phyloP scores from a whole-genome alignment of 1,140 invertebrate genomes.

The Aphelenchoides fujianensis region DNA sequence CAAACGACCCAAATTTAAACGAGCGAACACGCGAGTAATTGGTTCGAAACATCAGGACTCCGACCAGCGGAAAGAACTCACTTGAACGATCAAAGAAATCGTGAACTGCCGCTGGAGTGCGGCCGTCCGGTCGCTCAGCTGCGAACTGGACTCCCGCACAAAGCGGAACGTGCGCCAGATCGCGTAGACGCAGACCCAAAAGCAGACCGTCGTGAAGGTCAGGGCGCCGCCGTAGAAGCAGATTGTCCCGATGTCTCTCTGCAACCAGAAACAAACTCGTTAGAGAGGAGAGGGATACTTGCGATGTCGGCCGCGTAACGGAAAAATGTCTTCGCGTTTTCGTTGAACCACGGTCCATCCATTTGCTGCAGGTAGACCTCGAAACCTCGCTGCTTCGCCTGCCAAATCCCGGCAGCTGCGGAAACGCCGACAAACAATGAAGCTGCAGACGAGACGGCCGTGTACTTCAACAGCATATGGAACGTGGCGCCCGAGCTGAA shows the following conservation, averaged over 20 bases:
- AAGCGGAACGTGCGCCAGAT: not conserved
- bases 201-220: not conserved
- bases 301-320: not conserved
- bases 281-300: not conserved
- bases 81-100: not conserved
- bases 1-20: too few relatives aligned
- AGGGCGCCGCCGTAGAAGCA: constrained; percentile 11
- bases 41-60: too few relatives aligned
- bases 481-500: not conserved
- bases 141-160: not conserved
- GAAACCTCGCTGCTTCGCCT: not conserved
- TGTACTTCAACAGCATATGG: not conserved
- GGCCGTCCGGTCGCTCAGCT: not conserved
- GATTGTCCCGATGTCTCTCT: constrained; percentile 12
- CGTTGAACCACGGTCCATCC: constrained; percentile 13
- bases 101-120: constrained; percentile 4
- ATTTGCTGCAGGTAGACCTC: not conserved
- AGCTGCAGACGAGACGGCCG: not conserved
- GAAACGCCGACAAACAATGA: constrained; percentile 3
- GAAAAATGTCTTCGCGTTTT: not conserved
- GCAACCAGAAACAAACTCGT: not conserved
- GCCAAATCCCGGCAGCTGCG: not conserved
- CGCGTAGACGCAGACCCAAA: not conserved
- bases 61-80: too few relatives aligned
- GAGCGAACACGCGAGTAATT: too few relatives aligned